These are phyloP conservation scores for Ericerus pela DNA, from an alignment of 1,140 invertebrate genomes.

Conservation along the genomic window DNA sequence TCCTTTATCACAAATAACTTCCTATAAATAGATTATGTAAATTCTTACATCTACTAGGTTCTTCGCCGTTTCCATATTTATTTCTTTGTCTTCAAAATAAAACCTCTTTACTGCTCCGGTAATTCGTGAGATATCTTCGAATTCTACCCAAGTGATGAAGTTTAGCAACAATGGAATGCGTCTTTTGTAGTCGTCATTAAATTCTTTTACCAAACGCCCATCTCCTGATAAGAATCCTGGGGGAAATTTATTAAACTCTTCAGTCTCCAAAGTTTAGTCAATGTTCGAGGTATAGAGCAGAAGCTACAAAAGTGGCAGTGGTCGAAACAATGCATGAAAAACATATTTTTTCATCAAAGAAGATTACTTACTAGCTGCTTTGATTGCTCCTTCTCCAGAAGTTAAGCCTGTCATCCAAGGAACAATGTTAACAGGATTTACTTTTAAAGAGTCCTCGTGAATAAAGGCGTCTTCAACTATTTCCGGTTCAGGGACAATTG, in stretches of 20 bases:
- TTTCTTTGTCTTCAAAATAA: not conserved
- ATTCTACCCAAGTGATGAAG: too few relatives aligned
- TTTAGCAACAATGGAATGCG: too few relatives aligned
- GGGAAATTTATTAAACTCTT: too few relatives aligned
- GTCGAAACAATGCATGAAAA: too few relatives aligned
- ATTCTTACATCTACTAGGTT: not conserved
- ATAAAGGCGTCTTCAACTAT: not conserved
- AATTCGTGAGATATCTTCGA: not conserved
- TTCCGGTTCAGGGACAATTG: not conserved
- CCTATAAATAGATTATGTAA: too few relatives aligned
- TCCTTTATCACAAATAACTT: too few relatives aligned
- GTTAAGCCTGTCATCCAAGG: slow-evolving; percentile 53
- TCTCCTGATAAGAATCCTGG: too few relatives aligned
- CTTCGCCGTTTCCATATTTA: not conserved
- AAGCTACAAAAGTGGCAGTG: too few relatives aligned
- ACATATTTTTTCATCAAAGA: too few relatives aligned
- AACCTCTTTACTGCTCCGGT: not conserved
- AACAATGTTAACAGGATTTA: slow-evolving; percentile 26
- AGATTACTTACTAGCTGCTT: slow-evolving; percentile 40
- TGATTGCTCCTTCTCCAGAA: slow-evolving; percentile 48
- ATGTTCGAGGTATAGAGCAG: too few relatives aligned
- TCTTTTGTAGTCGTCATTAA: not conserved
- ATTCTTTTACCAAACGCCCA: not conserved
- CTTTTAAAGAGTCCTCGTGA: not conserved
- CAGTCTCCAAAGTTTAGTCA: too few relatives aligned